Percentiles rank a stretch among this genome's conserved stretches.
These are phyloP conservation scores for Ips typographus DNA, from an alignment of 1,140 invertebrate species.

Conservation along the genomic window DNA sequence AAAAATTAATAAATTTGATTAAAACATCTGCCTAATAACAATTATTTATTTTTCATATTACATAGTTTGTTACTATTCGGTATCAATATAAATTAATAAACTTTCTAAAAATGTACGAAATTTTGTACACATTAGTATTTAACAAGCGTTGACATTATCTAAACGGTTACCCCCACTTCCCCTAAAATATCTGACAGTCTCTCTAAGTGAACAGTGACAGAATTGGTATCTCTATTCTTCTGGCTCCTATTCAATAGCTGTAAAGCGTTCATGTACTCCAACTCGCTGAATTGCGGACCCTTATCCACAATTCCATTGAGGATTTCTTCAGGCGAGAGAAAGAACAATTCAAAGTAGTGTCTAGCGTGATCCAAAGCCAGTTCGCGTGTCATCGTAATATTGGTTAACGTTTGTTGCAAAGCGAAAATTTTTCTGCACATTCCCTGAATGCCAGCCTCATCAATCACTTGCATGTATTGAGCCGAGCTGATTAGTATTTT, in stretches of 20 bases:
- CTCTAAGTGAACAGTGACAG: conserved; percentile 60
- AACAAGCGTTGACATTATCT: conserved; percentile 19
- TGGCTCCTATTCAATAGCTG: conserved; percentile 68
- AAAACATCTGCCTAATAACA: too few relatives aligned
- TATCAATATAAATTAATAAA: too few relatives aligned
- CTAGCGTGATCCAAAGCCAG: conserved; percentile 84
- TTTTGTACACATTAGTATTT: neutral
- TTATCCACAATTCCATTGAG: conserved; percentile 77
- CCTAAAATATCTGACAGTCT: conserved; percentile 67
- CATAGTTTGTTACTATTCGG: too few relatives aligned
- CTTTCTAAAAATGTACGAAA: too few relatives aligned
- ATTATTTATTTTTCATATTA: too few relatives aligned
- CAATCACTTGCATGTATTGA: conserved; percentile 76
- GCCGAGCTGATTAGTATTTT: conserved; percentile 83
- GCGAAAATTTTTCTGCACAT: conserved; percentile 87
- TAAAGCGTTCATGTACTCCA: conserved; percentile 84
- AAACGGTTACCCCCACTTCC: conserved; percentile 66
- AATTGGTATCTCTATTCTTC: conserved; percentile 49
- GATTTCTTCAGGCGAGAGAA: conserved; percentile 83
- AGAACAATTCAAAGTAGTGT: conserved; percentile 87
- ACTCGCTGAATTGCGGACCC: conserved; percentile 78
- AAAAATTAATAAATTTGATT: too few relatives aligned
- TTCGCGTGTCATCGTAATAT: conserved; percentile 81
- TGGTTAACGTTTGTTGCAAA: conserved; percentile 81
- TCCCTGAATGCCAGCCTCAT: conserved; percentile 76